A percentile compares a stretch with the other conserved stretches of the same genome.
Evolutionary conservation across 2,797 vertebrate genomes (phyloP).

Genomic region (Allobates femoralis): DNA sequence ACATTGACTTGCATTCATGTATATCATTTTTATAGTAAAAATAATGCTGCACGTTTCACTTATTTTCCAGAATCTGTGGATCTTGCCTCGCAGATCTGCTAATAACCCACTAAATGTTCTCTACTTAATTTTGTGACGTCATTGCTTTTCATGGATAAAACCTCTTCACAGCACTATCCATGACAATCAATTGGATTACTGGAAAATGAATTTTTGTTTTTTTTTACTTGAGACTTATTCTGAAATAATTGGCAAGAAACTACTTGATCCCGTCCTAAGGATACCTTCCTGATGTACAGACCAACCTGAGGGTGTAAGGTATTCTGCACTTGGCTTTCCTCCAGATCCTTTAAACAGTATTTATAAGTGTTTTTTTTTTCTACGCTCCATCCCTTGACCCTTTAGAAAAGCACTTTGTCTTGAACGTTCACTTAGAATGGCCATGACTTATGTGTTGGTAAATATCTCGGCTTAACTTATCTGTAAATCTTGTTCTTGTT

Average conservation of each 20-base stretch:
- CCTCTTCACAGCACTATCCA: not conserved
- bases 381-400: not conserved
- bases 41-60: not conserved
- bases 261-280: not conserved
- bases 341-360: slow-evolving; percentile 22
- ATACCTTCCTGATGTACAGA: not conserved
- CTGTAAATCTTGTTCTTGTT: slow-evolving; percentile 44
- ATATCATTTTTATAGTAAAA: not conserved
- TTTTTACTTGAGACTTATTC: not conserved
- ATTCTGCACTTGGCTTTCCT: not conserved
- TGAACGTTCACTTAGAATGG: not conserved
- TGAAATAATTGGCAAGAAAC: not conserved
- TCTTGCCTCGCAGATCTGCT: not conserved
- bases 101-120: not conserved
- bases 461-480: slow-evolving; percentile 56
- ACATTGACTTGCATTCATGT: not conserved
- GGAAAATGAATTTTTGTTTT: not conserved
- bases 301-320: not conserved
- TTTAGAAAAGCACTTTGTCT: slow-evolving; percentile 29
- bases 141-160: not conserved
- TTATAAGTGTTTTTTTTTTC: slow-evolving; percentile 38
- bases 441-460: slow-evolving; percentile 30
- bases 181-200: not conserved
- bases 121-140: not conserved
- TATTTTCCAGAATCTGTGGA: not conserved